Conservation (phyloP, 2,113 vertebrate species). For the Ascaphus truei region DNA sequence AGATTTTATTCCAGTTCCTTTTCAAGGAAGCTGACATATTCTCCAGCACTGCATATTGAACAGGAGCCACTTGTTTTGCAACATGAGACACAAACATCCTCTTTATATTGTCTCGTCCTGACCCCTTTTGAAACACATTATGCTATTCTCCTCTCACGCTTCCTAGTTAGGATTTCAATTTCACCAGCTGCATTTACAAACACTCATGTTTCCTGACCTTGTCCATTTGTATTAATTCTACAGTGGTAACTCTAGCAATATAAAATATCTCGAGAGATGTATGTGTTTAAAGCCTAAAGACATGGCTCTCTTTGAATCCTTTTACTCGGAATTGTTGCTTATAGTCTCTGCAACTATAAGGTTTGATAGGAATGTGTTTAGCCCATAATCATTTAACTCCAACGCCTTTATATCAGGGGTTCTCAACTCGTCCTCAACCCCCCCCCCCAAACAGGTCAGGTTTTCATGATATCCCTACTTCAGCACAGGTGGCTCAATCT, state of each 20-base stretch:
- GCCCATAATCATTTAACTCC: not conserved
- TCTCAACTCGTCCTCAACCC: too few relatives aligned
- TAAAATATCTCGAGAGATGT: conserved; percentile 1
- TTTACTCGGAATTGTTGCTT: not conserved
- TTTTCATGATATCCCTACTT: too few relatives aligned
- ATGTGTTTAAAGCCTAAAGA: not conserved
- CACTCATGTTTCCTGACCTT: not conserved
- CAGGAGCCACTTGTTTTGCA: too few relatives aligned
- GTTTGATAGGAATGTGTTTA: not conserved
- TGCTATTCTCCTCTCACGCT: not conserved
- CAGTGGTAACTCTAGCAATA: not conserved
- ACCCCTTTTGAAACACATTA: too few relatives aligned
- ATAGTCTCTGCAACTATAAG: not conserved
- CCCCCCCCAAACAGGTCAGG: too few relatives aligned
- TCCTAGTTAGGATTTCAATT: not conserved
- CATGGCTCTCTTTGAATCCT: not conserved
- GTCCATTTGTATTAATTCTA: not conserved
- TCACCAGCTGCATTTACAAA: not conserved
- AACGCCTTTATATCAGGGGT: not conserved
- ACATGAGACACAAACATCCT: too few relatives aligned
- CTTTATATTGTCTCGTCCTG: too few relatives aligned
- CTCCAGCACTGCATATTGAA: too few relatives aligned
- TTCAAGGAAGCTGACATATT: too few relatives aligned
- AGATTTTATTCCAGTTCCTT: too few relatives aligned
- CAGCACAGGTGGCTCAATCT: too few relatives aligned